A percentile compares a stretch with the other conserved stretches of the same genome.
Conservation (phyloP, 2,888 invertebrate genomes). For the Drosophila trichaetosa region DNA sequence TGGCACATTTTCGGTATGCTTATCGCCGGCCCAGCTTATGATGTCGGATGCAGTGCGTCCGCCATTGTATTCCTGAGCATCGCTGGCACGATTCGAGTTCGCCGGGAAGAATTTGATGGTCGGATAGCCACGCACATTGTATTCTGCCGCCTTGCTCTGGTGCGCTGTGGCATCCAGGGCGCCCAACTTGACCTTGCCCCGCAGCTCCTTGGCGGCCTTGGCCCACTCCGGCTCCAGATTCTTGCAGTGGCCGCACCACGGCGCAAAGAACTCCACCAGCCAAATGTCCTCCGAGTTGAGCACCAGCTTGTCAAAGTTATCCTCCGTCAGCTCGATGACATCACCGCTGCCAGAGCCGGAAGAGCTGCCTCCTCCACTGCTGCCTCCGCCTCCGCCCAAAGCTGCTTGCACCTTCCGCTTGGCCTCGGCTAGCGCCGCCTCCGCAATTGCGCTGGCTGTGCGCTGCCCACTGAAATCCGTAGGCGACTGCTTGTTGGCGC, state of each 20-base stretch:
- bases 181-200: slow-evolving; percentile 98
- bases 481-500: slow-evolving; percentile 92
- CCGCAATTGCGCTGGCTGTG: slow-evolving; percentile 93
- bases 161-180: slow-evolving; percentile 98
- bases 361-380: slow-evolving; percentile 49
- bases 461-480: slow-evolving; percentile 94
- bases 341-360: slow-evolving; percentile 68
- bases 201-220: slow-evolving; percentile 96
- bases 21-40: slow-evolving; percentile 94
- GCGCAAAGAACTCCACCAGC: slow-evolving; percentile 99
- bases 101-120: slow-evolving; percentile 96
- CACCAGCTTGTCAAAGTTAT: slow-evolving; percentile 97
- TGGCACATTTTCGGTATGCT: slow-evolving; percentile 93
- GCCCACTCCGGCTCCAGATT: slow-evolving; percentile 98
- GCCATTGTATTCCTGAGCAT: slow-evolving; percentile 94
- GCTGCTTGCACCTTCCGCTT: slow-evolving; percentile 90
- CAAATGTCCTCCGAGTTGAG: slow-evolving; percentile 97
- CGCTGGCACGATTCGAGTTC: slow-evolving; percentile 90
- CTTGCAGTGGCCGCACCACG: slow-evolving; percentile 99
- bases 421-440: slow-evolving; percentile 92
- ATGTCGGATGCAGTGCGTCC: slow-evolving; percentile 96
- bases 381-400: slow-evolving; percentile 87
- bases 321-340: slow-evolving; percentile 97
- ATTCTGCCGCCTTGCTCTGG: slow-evolving; percentile 91
- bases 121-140: slow-evolving; percentile 96